Percentiles rank a stretch among this genome's conserved stretches.
Conservation (phyloP, 1,140 invertebrate genomes). For the Nylanderia fulva region DNA sequence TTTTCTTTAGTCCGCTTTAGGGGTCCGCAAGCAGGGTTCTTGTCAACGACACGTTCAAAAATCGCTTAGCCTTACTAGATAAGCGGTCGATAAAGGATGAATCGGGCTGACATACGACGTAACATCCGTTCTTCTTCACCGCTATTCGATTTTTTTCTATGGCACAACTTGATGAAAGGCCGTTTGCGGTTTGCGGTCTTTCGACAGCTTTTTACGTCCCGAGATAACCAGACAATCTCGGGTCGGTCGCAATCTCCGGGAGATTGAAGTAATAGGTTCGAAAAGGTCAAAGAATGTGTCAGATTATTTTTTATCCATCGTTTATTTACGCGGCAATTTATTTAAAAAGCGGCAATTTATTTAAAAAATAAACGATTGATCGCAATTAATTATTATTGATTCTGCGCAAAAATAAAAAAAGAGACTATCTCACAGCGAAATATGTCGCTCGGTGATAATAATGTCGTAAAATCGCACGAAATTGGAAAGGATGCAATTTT, state of each 20-base stretch:
- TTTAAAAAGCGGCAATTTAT: neutral
- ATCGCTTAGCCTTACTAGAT: slow-evolving; percentile 73
- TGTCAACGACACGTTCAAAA: slow-evolving; percentile 72
- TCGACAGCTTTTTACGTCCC: slow-evolving; percentile 4
- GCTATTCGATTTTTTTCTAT: slow-evolving; percentile 20
- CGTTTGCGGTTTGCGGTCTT: neutral
- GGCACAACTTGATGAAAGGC: slow-evolving; percentile 4
- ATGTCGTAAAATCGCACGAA: neutral
- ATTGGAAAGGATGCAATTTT: neutral
- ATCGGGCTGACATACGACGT: slow-evolving; percentile 61
- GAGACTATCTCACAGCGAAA: neutral
- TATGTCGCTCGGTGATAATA: neutral
- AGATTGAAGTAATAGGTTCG: neutral
- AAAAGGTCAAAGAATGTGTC: neutral
- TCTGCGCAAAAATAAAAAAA: neutral
- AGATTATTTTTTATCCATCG: neutral
- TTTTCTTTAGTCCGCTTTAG: slow-evolving; percentile 53
- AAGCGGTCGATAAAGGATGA: slow-evolving; percentile 66
- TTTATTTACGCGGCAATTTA: neutral
- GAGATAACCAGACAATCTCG: slow-evolving; percentile 10
- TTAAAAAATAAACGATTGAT: neutral
- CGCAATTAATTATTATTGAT: neutral
- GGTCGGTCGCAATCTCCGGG: neutral
- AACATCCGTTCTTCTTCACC: slow-evolving; percentile 63
- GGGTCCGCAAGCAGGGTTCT: slow-evolving; percentile 54